Base-by-base conservation (phyloP, 2,113 vertebrate species). In the Zapus hudsonius region DNA sequence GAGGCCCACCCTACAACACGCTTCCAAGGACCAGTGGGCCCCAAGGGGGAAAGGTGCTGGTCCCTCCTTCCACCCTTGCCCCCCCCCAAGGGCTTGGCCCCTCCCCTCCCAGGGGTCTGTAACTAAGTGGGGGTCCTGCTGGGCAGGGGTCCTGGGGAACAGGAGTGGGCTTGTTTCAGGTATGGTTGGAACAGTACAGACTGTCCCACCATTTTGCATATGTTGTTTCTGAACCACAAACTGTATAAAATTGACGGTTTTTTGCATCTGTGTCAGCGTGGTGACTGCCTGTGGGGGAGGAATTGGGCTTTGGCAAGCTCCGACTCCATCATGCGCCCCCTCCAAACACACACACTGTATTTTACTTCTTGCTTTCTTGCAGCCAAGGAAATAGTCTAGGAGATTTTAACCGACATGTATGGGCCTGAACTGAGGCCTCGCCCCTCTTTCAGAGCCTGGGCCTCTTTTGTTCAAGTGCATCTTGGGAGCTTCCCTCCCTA, bases 211-310 rank as follows among this genome's bases (percentile, higher is more conserved):
- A 0, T 89, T 86, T 57, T 69, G 33, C 76, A n/a, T 88, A 79
- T 85, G 90, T 96, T 96, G 84, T 93, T 96, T 97, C 91, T 93
- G 89, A 96, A 96, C 84, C 85, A 95, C 92, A 84, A 76, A 94
- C 66, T 96, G 78, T 96, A 96, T 96, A 96, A 96, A 97, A 92
- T 84, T 36, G 86, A 89, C 1, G 33, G 20, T 81, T 84, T 96
- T 97, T 96, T 96, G 83, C 96, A 81, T 84, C 95, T 94, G 84
- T 96, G 96, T 97, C 92, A 66, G 92, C 22, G 80, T 97, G 94
- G 94, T 97, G 55, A 94, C 81, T 97, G 87, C 93, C 72, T 93
- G 80, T 63, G 69, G 80, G 66, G 90, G 66, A 79, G 16, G 95
- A 91, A 31, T 1, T 73, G 91, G 74, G 92, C 40, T 82, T 2